Base-by-base conservation (phyloP, 2,888 invertebrate species). In the Hirtodrosophila trivittata region DNA sequence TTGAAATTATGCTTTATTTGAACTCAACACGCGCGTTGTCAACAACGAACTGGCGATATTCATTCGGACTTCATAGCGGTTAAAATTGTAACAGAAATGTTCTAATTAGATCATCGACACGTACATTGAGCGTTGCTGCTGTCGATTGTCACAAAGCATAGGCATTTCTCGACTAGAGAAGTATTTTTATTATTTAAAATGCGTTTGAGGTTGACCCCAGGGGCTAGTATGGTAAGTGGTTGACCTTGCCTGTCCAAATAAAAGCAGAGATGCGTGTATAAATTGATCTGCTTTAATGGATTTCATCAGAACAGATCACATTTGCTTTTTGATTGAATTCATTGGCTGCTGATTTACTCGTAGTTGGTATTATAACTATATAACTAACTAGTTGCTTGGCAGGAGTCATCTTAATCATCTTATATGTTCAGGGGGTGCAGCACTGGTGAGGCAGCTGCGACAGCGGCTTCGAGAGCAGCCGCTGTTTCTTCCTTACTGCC, bases 401-500 rank as follows among this genome's bases (percentile, higher is more conserved):
- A 42, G 42, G 21, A 35, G n/a, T 37, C 13, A n/a, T 5, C 1
- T 54, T 46, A 70, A 26, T 1, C 2, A 13, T 33, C 6, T 21
- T 21, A 21, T 5, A 8, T 52, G 32, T 70, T 70, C 7, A 70
- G 33, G 2, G 70, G 71, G n/a, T 70, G 76, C 16, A 70, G 35
- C 14, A 57, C 30, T 7, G 51, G 45, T 6, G 18, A 28, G 5
- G 71, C 49, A 0, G 56, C 60, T 26, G 60, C 65, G 12, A 55
- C 39, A 5, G 66, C 49, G 4, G 45, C 50, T 10, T 69, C 86
- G 26, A 57, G 3, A 3, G 59, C 45, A 3, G 74, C 45, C 6
- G 63, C 65, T 4, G 71, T 54, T 12, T 89, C 88, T 9, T 89
- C 87, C 58, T 90, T 89, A 55, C 82, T 82, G 12, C 91, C 91